phyloP scores from a whole-genome alignment of 2,797 vertebrate genomes.

The Liparis tanakae region DNA sequence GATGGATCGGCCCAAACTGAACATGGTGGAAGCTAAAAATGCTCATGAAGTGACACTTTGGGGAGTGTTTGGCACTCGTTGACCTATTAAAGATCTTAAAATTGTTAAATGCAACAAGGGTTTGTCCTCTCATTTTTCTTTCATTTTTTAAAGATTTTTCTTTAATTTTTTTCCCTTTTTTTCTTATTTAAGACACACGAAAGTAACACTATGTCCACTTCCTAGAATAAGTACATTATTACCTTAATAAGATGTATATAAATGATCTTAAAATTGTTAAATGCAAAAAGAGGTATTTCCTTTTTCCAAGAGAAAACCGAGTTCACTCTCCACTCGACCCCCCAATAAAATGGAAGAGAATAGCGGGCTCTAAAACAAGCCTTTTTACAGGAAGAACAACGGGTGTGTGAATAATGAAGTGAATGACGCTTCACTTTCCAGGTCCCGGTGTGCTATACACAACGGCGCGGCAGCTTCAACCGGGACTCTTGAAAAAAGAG shows the following conservation, averaged over 20 bases:
- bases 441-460: neutral
- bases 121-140: no score
- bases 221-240: neutral
- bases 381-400: neutral
- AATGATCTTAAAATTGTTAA: no score
- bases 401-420: neutral
- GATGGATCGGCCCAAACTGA: neutral
- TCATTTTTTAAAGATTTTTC: no score
- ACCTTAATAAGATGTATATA: no score
- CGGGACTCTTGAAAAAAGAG: neutral
- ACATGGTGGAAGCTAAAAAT: constrained; percentile 9
- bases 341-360: no score
- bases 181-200: no score
- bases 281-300: no score
- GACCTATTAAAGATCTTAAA: constrained; percentile 57
- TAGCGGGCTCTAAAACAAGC: neutral
- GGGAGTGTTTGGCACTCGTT: constrained; percentile 49
- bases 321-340: no score
- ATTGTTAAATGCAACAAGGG: no score
- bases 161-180: no score
- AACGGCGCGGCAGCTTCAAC: no score
- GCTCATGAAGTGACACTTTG: constrained; percentile 24
- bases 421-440: neutral
- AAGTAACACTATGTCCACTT: neutral
- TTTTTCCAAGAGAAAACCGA: no score